These are phyloP conservation scores for Pogonophryne albipinna DNA, from an alignment of 2,797 vertebrate genomes.

Conservation along the genomic window DNA sequence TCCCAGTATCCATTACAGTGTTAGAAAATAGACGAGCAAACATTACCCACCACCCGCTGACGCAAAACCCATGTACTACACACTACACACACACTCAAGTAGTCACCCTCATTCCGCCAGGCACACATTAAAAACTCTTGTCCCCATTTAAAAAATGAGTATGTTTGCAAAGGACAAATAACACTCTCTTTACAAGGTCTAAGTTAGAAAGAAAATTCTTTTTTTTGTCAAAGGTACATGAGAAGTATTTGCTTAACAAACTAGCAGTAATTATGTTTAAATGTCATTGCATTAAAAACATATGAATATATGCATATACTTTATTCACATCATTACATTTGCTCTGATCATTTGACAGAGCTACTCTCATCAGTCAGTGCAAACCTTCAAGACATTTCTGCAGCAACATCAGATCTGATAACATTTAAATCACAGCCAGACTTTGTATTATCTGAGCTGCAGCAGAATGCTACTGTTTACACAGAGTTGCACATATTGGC, in stretches of 20 bases:
- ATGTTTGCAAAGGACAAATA: constrained; percentile 40
- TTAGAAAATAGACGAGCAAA: constrained; percentile 68
- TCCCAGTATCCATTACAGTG: constrained; percentile 63
- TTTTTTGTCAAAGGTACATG: neutral
- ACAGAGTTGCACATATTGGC: constrained; percentile 14
- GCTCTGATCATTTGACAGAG: neutral
- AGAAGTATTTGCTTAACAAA: neutral
- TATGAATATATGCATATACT: neutral
- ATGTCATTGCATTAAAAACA: neutral
- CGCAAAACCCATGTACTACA: constrained; percentile 41
- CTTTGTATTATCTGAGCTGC: neutral
- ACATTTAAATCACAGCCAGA: neutral
- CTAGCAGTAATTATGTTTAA: neutral
- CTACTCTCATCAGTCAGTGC: neutral
- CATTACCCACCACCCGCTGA: constrained; percentile 61
- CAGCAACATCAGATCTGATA: constrained; percentile 1
- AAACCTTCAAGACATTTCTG: neutral
- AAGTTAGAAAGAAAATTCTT: neutral
- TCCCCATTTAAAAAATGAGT: constrained; percentile 19
- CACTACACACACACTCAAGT: constrained; percentile 29
- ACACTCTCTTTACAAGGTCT: neutral
- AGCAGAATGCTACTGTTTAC: constrained; percentile 7
- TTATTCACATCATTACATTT: neutral
- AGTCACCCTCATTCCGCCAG: constrained; percentile 7
- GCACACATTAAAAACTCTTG: constrained; percentile 14